Evolutionary conservation across 2,888 invertebrate species (phyloP), one percentile per base, ranked within the genome.

Genomic region (Drosophila cognata): DNA sequence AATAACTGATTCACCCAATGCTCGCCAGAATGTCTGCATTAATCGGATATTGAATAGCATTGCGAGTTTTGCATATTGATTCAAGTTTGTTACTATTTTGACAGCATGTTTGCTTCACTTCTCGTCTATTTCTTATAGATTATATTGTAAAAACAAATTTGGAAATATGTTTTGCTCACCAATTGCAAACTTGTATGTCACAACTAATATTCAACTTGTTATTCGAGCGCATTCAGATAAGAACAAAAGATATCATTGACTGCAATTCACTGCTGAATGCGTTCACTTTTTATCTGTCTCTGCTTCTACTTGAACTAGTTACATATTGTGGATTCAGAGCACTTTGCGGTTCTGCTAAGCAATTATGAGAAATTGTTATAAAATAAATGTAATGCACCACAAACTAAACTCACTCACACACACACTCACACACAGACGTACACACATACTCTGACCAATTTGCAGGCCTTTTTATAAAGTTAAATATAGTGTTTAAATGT

Each of bases 391-490:
- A 58, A 63, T 46, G 59, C 60, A 69, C 73, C 73, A 51, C 33
- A 50, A 58, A 71, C 52, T 41, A 51, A 71, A 56, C 61, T 55
- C 36, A 51, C 29, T 25, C 55, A 29, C 50, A 33, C 46, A 25
- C 57, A 10, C 8, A 18, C 18, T 18, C 4, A 8, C 29, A 36
- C 13, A 46, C 21, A 46, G 13, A 35, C 18, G 21, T 10, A 10
- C 33, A 18, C 5, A 29, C 18, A 51, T 56, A 62, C 58, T 77
- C 46, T 76, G 75, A 78, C 78, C 78, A 78, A 78, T 48, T 62
- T 73, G 79, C 82, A 78, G 65, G 79, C 79, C 79, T 79, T 78
- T 67, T 63, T 60, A 78, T 71, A 72, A 61, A 21, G 28, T 67
- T 59, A 46, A 71, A 81, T 62, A 64, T 81, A 78, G 67, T 58